Evolutionary conservation across 2,888 invertebrate genomes (phyloP), one percentile per base, ranked within the genome.

Genomic region (Poecilobothrus nobilitatus): DNA sequence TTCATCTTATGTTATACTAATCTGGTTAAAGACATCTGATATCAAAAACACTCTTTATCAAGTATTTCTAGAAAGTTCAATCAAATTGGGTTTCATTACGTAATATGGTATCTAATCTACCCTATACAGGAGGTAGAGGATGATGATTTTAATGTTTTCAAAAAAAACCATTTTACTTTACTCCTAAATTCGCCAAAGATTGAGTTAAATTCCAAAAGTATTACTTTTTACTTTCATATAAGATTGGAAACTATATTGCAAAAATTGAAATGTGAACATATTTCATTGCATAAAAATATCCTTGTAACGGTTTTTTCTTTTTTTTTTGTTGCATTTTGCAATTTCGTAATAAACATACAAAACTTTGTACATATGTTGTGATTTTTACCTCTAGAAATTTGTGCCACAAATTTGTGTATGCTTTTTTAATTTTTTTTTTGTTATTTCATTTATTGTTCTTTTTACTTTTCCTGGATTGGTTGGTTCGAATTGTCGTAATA

Each of bases 281-380:
- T 53, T 53, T 18, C 53, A 53, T 53, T 53, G 15, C 18, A 53
- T 53, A 18, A 53, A 18, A 53, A 53, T 53, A n/a, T 53, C 53
- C 53, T 53, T 53, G 53, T 53, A 12, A n/a, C 15, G 12, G n/a
- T 53, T 53, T 53, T 53, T 53, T 1, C 18, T 53, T 53, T 53
- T 53, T 12, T 41, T 41, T 18, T 53, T 53, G 7, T 53, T 53
- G 41, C 9, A 27, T 4, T 41, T 41, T 41, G 53, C 15, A 18
- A 18, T 41, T 27, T 27, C 5, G 27, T 12, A 37, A 7, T 37
- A 37, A 7, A 37, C 37, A 37, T 37, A 37, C 53, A 53, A 15
- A 53, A 53, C 18, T 53, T 53, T 53, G 53, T 53, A 53, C 53
- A 53, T 53, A 53, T 53, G 53, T 53, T 53, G 53, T 53, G 53